Percentiles rank a stretch among this genome's conserved stretches.
Evolutionary conservation across 2,797 vertebrate species (phyloP).

Genomic region (Etheostoma nigrum): DNA sequence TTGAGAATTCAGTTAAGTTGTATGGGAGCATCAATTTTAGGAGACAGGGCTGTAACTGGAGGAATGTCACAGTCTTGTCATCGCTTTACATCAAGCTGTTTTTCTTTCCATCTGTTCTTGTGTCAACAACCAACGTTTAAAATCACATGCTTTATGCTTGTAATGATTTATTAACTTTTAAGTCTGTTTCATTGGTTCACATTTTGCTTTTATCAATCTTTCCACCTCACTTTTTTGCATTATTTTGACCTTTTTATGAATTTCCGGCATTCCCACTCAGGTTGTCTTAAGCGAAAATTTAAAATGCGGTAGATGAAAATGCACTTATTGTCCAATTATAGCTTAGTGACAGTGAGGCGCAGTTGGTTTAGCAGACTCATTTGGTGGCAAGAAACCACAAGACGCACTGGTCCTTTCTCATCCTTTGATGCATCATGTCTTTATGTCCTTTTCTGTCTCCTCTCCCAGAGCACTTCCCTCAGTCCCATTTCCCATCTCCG

Average conservation of each 20-base stretch:
- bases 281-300: background rate
- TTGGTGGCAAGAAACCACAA: constrained; percentile 10
- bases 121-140: background rate
- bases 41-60: too few relatives aligned
- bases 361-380: background rate
- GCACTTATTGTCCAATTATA: background rate
- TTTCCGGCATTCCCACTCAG: background rate
- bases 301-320: background rate
- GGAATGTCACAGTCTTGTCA: background rate
- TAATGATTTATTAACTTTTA: background rate
- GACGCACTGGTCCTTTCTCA: constrained; percentile 18
- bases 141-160: background rate
- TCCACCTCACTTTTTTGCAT: background rate
- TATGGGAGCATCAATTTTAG: too few relatives aligned
- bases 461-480: constrained; percentile 36
- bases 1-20: too few relatives aligned
- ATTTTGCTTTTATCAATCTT: background rate
- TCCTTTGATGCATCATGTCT: constrained; percentile 41
- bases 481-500: constrained; percentile 39
- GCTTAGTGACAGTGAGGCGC: background rate
- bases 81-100: too few relatives aligned
- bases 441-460: constrained; percentile 40
- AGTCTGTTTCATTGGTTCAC: background rate
- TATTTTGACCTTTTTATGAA: too few relatives aligned
- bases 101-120: background rate